Percentiles rank a stretch among this genome's conserved stretches.
Evolutionary conservation across 2,113 vertebrate genomes (phyloP).

Genomic region (Heloderma charlesbogerti): DNA sequence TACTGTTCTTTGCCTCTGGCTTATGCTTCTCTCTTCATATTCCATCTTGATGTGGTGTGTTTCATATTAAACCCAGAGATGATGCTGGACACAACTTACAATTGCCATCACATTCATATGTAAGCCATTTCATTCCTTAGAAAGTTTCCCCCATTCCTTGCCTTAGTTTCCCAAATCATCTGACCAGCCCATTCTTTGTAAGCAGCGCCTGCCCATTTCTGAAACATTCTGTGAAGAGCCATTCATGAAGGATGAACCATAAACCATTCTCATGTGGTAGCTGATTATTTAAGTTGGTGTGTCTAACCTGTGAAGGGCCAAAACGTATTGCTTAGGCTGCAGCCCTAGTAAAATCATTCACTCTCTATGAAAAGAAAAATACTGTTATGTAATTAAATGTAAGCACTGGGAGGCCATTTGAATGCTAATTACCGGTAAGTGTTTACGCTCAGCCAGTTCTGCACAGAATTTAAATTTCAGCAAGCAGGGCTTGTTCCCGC

Average conservation of each 20-base stretch:
- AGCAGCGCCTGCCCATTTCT: not conserved
- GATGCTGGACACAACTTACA: not conserved
- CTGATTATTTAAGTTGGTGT: not conserved
- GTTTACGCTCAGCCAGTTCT: not conserved
- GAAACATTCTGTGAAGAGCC: not conserved
- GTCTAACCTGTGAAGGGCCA: not conserved
- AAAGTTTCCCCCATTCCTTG: not conserved
- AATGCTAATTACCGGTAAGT: constrained; percentile 23
- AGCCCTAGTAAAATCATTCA: not conserved
- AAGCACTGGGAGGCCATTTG: not conserved
- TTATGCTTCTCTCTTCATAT: too few species aligned
- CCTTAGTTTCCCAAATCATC: not conserved
- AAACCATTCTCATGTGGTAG: not conserved
- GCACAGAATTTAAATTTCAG: not conserved
- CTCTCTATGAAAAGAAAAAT: not conserved
- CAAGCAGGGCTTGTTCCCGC: not conserved
- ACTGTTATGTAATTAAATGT: not conserved
- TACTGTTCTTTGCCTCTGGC: too few species aligned
- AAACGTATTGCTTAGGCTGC: not conserved
- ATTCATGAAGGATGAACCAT: not conserved
- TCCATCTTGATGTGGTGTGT: not conserved
- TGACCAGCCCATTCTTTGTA: not conserved
- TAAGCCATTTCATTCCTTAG: not conserved
- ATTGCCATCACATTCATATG: not conserved
- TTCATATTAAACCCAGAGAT: not conserved